A percentile compares a stretch with the other conserved stretches of the same genome.
Conservation (phyloP, 2,113 vertebrate genomes). For the Zosterops lateralis region DNA sequence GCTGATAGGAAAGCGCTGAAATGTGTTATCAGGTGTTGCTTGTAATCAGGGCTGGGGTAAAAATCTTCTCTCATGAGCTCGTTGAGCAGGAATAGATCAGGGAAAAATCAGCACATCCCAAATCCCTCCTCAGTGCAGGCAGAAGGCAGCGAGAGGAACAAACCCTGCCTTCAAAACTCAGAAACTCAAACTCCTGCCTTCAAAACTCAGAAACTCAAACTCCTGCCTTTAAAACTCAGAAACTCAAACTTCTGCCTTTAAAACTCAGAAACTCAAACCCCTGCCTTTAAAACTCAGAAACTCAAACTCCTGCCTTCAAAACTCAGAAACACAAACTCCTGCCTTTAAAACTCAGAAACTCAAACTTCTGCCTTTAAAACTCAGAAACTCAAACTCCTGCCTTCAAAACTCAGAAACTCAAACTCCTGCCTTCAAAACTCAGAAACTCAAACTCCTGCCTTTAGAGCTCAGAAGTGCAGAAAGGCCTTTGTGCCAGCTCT, state of each 20-base stretch:
- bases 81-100: background rate
- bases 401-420: background rate
- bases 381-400: no score
- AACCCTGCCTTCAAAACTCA: background rate
- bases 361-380: background rate
- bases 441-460: no score
- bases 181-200: background rate
- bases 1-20: background rate
- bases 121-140: background rate
- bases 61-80: background rate
- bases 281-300: background rate
- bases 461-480: background rate
- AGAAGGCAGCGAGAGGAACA: background rate
- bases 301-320: background rate
- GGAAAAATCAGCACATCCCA: background rate
- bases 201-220: background rate
- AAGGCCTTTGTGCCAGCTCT: background rate
- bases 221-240: background rate
- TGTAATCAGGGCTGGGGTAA: background rate
- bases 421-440: background rate
- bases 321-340: no score
- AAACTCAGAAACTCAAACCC: background rate
- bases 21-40: background rate
- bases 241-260: background rate
- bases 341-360: background rate